Evolutionary conservation across 1,140 invertebrate genomes (phyloP).

Genomic region (Scaptomyza pallida): DNA sequence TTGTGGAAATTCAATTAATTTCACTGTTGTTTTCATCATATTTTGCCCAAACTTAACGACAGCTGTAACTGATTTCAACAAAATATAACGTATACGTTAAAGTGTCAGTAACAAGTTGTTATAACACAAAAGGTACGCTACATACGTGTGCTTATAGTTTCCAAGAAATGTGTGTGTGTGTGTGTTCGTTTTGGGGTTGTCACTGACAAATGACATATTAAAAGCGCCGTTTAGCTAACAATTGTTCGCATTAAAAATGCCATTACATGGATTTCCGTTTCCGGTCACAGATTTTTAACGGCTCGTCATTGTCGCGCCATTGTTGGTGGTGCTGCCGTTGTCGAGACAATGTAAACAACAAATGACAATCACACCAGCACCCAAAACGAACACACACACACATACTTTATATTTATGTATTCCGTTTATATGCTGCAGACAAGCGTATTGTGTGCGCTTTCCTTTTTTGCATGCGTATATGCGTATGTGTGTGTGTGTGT

Average conservation of each 20-base stretch:
- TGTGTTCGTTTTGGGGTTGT: not conserved
- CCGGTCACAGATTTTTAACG: conserved; percentile 52
- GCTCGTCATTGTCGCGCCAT: conserved; percentile 33
- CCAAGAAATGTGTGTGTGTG: conserved; percentile 3
- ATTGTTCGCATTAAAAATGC: conserved; percentile 39
- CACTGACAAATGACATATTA: conserved; percentile 33
- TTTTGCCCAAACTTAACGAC: conserved; percentile 10
- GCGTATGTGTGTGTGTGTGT: conserved; percentile 13
- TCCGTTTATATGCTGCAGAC: conserved; percentile 19
- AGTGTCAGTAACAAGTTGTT: conserved; percentile 2
- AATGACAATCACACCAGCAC: conserved; percentile 20
- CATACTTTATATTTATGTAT: conserved; percentile 27
- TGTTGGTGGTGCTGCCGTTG: conserved; percentile 15
- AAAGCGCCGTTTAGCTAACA: conserved; percentile 36
- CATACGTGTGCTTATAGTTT: not conserved
- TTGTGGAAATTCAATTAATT: conserved; percentile 5
- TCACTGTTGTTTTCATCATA: conserved; percentile 1
- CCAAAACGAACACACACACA: not conserved
- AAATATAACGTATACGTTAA: conserved; percentile 9
- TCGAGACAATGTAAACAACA: conserved; percentile 39
- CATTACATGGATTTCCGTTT: conserved; percentile 57
- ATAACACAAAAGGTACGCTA: not conserved
- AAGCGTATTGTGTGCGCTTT: conserved; percentile 10
- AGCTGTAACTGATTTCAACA: conserved; percentile 38
- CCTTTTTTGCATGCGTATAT: not conserved